Base-by-base conservation (phyloP, 2,797 vertebrate genomes). In the Fratercula arctica region DNA sequence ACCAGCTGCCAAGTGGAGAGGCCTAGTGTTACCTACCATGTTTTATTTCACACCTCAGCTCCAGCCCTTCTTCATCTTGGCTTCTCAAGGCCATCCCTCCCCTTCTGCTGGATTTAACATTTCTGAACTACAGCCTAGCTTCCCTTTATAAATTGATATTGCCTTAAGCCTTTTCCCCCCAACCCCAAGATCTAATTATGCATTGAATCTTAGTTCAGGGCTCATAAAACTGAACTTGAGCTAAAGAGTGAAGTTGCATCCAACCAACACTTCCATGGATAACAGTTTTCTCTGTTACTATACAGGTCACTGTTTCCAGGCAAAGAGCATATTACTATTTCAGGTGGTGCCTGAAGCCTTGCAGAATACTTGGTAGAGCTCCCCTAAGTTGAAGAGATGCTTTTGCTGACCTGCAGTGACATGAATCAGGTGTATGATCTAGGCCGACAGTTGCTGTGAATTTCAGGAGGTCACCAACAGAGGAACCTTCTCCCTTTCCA, bases 261-360 rank as follows among this genome's bases (percentile, higher is more conserved):
- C 5, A 10, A 75, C 15, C 15, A 90, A 72, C 37, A 28, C 31
- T 61, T 84, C 24, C 35, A 78, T 1, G 8, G 37, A 10, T 50
- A 94, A 41, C 3, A 39, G 29, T 37, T 48, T 88, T 61, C 59
- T 67, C 67, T 83, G 28, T 72, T 24, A 66, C 61, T 90, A 51
- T 45, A 33, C 1, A 87, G 77, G 74, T 72, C 88, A 46, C 45
- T 59, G 26, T 73, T 81, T 63, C 63, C 79, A 59, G 48, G 35
- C 59, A 96, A 72, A 11, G 31, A 92, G 35, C 54, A 60, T 25
- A 68, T 77, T 87, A 95, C 53, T 79, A 85, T 89, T 94, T 83
- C 86, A 77, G 43, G 57, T 67, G 14, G 6, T 66, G 54, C 41
- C 83, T 60, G 14, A 2, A 77, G 61, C 69, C 54, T 90, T 66